Evolutionary conservation across 1,140 invertebrate species (phyloP), one percentile per base, ranked within the genome.

Genomic region (Microplitis demolitor): DNA sequence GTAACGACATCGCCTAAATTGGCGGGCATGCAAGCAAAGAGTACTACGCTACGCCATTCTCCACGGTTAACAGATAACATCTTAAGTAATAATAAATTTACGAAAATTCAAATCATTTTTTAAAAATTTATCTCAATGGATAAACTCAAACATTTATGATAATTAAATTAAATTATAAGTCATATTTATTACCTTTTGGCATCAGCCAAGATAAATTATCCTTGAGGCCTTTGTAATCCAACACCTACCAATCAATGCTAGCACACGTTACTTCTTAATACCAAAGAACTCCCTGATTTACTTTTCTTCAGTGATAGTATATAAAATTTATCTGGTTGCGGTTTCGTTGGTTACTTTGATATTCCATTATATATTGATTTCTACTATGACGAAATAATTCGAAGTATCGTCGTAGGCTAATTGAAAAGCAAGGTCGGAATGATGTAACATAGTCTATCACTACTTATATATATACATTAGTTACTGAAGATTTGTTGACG

Each of bases 1-100:
- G 78, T 74, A 68, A 76, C 71, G 74, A 61, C 77, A 79, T 79
- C 76, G 77, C 81, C 81, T 81, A 82, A 82, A 82, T 80, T 77
- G 81, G 81, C 56, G 74, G 58, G 76, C 76, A 56, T 14, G 51
- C 31, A 24, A 73, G 39, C 39, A 45, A 45, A 45, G 75, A n/a
- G 14, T 24, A 33, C 39, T 16, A 45, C 39, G 39, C 58, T 24
- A 53, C 45, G 54, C 61, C 73, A 69, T 74, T 75, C 75, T 77
- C 75, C 76, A 76, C 79, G 76, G 73, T 56, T 72, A 37, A 67
- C 37, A 69, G 66, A 71, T 71, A 53, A 66, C 51, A 24, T 69
- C 53, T 67, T 14, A 13, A 70, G 31, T n/a, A 66, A 53, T 39
- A 24, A 13, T 3, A 3, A 51, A 33, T 11, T 37, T 58, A 63